phyloP scores from a whole-genome alignment of 2,113 vertebrate genomes.

The Trogon melanurus region DNA sequence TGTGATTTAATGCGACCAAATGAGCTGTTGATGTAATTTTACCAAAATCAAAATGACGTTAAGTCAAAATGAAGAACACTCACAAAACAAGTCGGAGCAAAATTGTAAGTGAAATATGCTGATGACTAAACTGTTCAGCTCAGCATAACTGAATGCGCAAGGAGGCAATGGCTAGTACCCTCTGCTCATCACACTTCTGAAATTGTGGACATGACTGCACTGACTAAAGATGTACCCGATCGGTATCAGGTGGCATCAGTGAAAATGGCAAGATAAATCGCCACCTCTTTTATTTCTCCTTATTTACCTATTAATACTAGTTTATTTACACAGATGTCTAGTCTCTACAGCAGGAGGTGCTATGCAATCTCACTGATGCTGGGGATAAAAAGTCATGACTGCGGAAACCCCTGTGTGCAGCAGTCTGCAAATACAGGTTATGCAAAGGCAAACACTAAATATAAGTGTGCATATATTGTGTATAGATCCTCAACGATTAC shows the following conservation, averaged over 20 bases:
- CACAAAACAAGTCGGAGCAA: not conserved
- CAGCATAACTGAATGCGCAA: not conserved
- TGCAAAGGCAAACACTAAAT: not conserved
- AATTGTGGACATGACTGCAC: not conserved
- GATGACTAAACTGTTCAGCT: not conserved
- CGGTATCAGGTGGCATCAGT: not conserved
- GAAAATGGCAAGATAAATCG: not conserved
- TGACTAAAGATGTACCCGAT: not conserved
- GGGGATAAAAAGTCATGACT: not conserved
- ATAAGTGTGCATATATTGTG: not conserved
- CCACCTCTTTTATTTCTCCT: not conserved
- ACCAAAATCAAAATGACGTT: not conserved
- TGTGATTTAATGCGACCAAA: not conserved
- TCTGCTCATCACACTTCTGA: not conserved
- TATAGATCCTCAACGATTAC: not conserved
- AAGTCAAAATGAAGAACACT: constrained; percentile 7
- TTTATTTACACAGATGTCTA: not conserved
- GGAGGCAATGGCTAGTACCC: not conserved
- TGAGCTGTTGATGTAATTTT: not conserved
- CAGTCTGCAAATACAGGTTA: not conserved
- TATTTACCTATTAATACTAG: not conserved
- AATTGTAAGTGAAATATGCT: not conserved
- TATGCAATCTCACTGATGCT: not conserved
- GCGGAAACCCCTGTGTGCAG: not conserved
- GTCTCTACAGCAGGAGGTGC: not conserved